phyloP scores from a whole-genome alignment of 2,797 vertebrate species.

The Fistularia tabacaria region DNA sequence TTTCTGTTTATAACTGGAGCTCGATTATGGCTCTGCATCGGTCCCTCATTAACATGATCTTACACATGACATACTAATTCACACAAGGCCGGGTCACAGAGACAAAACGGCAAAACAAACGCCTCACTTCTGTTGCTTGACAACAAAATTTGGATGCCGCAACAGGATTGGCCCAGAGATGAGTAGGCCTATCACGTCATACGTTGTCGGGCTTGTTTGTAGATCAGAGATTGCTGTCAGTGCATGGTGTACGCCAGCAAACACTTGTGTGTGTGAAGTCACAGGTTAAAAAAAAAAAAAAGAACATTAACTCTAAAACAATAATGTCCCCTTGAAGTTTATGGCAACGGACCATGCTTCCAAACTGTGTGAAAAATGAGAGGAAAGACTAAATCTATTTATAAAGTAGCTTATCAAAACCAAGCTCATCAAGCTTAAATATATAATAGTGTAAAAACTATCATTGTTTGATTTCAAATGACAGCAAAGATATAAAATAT shows the following conservation, averaged over 20 bases:
- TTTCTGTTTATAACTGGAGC: conserved; percentile 67
- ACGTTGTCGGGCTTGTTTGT: conserved; percentile 30
- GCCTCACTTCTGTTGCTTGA: conserved; percentile 40
- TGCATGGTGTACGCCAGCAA: conserved; percentile 11
- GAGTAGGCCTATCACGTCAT: conserved; percentile 51
- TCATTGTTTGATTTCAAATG: neutral
- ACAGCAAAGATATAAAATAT: neutral
- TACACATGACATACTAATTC: conserved; percentile 67
- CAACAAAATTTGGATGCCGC: conserved; percentile 48
- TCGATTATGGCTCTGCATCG: conserved; percentile 55
- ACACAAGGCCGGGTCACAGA: conserved; percentile 51
- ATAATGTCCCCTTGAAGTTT: conserved; percentile 3
- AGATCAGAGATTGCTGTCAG: conserved; percentile 15
- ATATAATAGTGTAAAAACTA: neutral
- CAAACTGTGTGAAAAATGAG: conserved; percentile 3
- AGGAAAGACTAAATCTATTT: neutral
- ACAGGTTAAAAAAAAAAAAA: neutral
- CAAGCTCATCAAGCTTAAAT: neutral
- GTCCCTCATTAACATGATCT: conserved; percentile 64
- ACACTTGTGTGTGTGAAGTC: conserved; percentile 5
- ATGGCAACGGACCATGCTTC: neutral
- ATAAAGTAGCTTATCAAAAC: neutral
- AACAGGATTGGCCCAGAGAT: conserved; percentile 57
- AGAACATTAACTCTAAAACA: conserved; percentile 1
- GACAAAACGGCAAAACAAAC: conserved; percentile 37